These are phyloP conservation scores for Acarapis woodi DNA, from an alignment of 1,140 invertebrate species.

Conservation along the genomic window DNA sequence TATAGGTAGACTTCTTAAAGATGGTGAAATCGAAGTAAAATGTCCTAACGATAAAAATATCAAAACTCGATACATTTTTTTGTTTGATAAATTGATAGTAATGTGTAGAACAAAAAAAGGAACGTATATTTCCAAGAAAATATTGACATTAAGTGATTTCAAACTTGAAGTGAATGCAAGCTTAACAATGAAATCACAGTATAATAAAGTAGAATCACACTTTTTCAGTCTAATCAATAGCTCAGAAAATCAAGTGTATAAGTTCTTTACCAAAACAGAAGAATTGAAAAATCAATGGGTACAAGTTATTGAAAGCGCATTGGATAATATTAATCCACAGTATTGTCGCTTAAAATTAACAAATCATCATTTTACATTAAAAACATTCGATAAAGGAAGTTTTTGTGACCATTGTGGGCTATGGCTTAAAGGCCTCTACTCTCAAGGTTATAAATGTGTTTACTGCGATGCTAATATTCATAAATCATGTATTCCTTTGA, in stretches of 20 bases:
- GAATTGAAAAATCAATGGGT: conserved; percentile 67
- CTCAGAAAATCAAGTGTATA: conserved; percentile 49
- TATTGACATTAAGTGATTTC: conserved; percentile 50
- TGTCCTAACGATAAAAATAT: conserved; percentile 55
- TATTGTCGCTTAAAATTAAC: conserved; percentile 30
- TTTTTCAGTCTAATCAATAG: conserved; percentile 55
- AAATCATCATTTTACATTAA: conserved; percentile 56
- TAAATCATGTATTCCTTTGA: conserved; percentile 14
- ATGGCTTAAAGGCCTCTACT: conserved; percentile 64
- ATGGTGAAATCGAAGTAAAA: conserved; percentile 64
- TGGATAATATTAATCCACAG: conserved; percentile 64
- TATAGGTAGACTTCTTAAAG: conserved; percentile 5
- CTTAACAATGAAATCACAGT: neutral
- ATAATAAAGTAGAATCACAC: conserved; percentile 33
- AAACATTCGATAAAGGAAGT: conserved; percentile 50
- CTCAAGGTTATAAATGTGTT: conserved; percentile 21
- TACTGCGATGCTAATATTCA: conserved; percentile 14
- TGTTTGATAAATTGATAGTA: conserved; percentile 85
- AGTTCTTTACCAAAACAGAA: conserved; percentile 59
- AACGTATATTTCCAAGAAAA: conserved; percentile 68
- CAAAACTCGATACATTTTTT: conserved; percentile 58
- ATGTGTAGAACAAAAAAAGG: conserved; percentile 67
- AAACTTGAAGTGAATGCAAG: conserved; percentile 62
- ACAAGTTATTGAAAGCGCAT: conserved; percentile 58
- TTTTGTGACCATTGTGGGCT: conserved; percentile 54